Base-by-base conservation (phyloP, 2,888 invertebrate genomes). In the Pecten maximus region DNA sequence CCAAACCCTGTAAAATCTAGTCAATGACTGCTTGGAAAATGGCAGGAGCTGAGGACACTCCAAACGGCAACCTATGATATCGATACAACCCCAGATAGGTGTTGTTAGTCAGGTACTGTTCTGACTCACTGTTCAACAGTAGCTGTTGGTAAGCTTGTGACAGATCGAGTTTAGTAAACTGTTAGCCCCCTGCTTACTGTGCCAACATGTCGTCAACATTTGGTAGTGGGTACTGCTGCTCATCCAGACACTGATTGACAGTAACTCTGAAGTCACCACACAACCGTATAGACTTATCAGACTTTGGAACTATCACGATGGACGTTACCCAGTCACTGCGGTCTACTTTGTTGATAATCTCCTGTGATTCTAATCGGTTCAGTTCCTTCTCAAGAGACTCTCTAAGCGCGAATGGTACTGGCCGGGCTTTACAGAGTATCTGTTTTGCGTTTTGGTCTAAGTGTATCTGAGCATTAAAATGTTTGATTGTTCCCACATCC, bases 201-300 rank as follows among this genome's bases (percentile, higher is more conserved):
- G 92, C 92, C 90, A 94, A 93, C 89, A 92, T 90, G 88, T 92
- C 91, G 1, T 93, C 92, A 1, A 88, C 60, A 74, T 92, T 92
- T 0, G 93, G 92, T 91, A 95, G 89, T 90, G 90, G 91, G 91
- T 93, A 91, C 86, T 94, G 93, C 74, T 95, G 94, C 40, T 94
- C 94, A 40, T 92, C 90, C n/a, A 95, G 89, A 60, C 92, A 91
- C n/a, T 90, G 91, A 91, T 95, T 95, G 16, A 95, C 91, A 6
- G 95, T 94, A 39, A 92, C 92, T 87, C 92, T 92, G 88, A 91
- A 94, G 74, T 93, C 93, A 16, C 92, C 92, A 91, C 92, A 94
- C 40, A 93, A 74, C 54, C 93, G 50, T 3, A 93, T 40, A 23
- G 89, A 88, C n/a, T 90, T 87, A 35, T 92, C 90, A 0, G 91